Evolutionary conservation across 1,140 invertebrate genomes (phyloP).

Genomic region (Formica selysi): DNA sequence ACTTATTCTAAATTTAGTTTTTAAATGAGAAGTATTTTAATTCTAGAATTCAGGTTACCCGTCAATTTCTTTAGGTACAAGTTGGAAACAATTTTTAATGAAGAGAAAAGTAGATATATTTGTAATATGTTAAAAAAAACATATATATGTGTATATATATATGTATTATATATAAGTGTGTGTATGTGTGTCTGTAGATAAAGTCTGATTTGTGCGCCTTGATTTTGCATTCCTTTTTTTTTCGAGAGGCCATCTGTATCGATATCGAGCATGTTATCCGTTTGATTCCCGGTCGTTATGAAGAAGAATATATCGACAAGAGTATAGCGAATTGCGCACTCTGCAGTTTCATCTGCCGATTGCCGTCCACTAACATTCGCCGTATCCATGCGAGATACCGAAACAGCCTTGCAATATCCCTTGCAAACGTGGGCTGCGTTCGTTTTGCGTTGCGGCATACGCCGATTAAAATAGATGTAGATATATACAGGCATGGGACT

Average conservation of each 20-base stretch:
- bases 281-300: slow-evolving; percentile 46
- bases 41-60: not conserved
- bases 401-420: slow-evolving; percentile 32
- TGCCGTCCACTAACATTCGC: slow-evolving; percentile 17
- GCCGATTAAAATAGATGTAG: slow-evolving; percentile 44
- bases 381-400: slow-evolving; percentile 18
- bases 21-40: not conserved
- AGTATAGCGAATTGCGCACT: slow-evolving; percentile 29
- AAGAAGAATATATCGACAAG: slow-evolving; percentile 49
- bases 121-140: not conserved
- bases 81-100: not conserved
- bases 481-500: slow-evolving; percentile 24
- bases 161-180: not conserved
- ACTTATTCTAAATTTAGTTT: no score
- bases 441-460: slow-evolving; percentile 19
- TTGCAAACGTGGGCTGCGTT: slow-evolving; percentile 3
- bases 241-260: not conserved
- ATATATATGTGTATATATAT: not conserved
- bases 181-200: no score
- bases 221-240: slow-evolving; percentile 24
- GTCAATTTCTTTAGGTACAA: not conserved
- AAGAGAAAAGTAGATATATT: no score
- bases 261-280: slow-evolving; percentile 25
- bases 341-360: slow-evolving; percentile 37
- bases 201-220: not conserved